Evolutionary conservation across 2,888 invertebrate genomes (phyloP).

Genomic region (Caenorhabditis afra): DNA sequence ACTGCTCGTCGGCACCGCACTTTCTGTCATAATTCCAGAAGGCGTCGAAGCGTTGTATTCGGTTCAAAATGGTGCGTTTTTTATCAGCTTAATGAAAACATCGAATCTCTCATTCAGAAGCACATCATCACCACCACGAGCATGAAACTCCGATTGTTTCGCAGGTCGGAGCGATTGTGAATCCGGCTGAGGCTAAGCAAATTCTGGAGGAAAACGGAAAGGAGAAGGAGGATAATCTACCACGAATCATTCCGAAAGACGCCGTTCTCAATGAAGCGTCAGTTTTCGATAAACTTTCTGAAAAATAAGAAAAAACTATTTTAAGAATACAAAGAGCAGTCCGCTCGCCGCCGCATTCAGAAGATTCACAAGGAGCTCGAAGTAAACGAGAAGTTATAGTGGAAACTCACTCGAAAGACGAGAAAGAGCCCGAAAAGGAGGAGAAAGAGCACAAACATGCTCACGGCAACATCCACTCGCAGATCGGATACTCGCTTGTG

Average conservation of each 20-base stretch:
- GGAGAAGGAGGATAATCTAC: constrained; percentile 57
- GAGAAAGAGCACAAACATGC: constrained; percentile 35
- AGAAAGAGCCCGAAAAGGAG: constrained; percentile 21
- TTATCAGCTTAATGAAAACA: background rate
- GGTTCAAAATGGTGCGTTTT: constrained; percentile 57
- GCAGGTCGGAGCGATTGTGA: constrained; percentile 39
- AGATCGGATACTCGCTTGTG: constrained; percentile 93
- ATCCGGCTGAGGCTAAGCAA: constrained; percentile 65
- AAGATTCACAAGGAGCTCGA: constrained; percentile 4
- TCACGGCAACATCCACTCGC: constrained; percentile 53
- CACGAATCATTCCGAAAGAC: constrained; percentile 70
- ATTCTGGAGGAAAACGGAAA: constrained; percentile 62
- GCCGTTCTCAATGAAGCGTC: constrained; percentile 70
- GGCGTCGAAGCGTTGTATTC: constrained; percentile 87
- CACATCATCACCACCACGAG: constrained; percentile 22
- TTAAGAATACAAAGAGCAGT: constrained; percentile 55
- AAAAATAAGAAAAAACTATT: no score
- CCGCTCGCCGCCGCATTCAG: constrained; percentile 9
- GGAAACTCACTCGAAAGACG: constrained; percentile 49
- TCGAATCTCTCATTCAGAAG: background rate
- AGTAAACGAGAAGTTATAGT: constrained; percentile 31
- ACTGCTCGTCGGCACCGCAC: constrained; percentile 94
- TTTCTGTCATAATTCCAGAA: constrained; percentile 98
- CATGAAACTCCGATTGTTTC: constrained; percentile 19
- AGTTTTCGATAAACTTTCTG: constrained; percentile 4